phyloP scores from a whole-genome alignment of 2,888 invertebrate genomes.

The Thera britannica region DNA sequence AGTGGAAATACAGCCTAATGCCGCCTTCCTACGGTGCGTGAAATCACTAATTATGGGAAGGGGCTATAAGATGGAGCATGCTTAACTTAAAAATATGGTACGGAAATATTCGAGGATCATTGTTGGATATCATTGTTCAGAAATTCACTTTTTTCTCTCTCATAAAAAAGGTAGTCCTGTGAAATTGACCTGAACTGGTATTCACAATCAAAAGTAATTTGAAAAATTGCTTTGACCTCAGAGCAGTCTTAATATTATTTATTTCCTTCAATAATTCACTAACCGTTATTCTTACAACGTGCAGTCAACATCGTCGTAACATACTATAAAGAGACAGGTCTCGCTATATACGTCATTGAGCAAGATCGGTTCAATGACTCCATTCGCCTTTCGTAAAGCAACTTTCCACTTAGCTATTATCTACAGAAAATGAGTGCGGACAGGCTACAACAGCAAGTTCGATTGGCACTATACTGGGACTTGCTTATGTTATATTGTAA shows the following conservation, averaged over 20 bases:
- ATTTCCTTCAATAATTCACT: background rate
- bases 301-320: background rate
- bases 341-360: slow-evolving; percentile 1
- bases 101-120: too few species aligned
- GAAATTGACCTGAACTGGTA: too few species aligned
- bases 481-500: too few species aligned
- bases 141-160: too few species aligned
- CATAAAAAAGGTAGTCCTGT: too few species aligned
- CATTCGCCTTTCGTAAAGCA: slow-evolving; percentile 3
- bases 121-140: too few species aligned
- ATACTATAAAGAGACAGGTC: background rate
- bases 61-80: too few species aligned
- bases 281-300: background rate
- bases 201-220: background rate
- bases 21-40: too few species aligned
- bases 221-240: background rate
- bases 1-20: too few species aligned
- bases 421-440: background rate
- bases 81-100: too few species aligned
- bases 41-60: too few species aligned
- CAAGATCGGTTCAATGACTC: slow-evolving; percentile 5
- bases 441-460: background rate
- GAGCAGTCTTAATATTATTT: background rate
- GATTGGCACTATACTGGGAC: background rate
- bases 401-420: slow-evolving; percentile 4